Conservation (phyloP, 2,888 invertebrate genomes). For the Cheilosia vernalis region DNA sequence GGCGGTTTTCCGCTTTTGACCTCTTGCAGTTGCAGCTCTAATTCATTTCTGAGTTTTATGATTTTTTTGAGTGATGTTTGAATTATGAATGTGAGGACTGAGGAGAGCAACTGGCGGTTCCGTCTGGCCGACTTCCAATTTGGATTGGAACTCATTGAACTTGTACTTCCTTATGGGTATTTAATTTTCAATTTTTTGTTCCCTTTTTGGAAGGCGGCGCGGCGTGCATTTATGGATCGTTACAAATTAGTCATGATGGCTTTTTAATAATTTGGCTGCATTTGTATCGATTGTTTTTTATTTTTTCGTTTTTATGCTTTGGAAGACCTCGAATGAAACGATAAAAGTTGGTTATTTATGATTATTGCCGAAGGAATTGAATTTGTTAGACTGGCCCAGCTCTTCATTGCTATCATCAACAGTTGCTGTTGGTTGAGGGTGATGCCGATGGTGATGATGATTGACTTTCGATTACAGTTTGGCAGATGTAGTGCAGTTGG, state of each 20-base stretch:
- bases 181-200: conserved; percentile 53
- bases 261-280: conserved; percentile 73
- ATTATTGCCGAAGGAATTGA: conserved; percentile 65
- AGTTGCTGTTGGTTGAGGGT: conserved; percentile 67
- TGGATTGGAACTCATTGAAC: conserved; percentile 13
- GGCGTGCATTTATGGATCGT: conserved; percentile 65
- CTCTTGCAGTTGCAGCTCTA: conserved; percentile 36
- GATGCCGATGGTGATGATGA: conserved; percentile 46
- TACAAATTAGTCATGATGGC: conserved; percentile 73
- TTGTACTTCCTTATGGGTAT: conserved; percentile 59
- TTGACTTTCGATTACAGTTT: conserved; percentile 63
- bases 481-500: conserved; percentile 65
- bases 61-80: conserved; percentile 67
- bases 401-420: conserved; percentile 47
- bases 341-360: conserved; percentile 72
- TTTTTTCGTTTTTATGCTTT: conserved; percentile 13
- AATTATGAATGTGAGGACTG: conserved; percentile 46
- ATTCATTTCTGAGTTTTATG: conserved; percentile 69
- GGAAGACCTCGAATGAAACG: conserved; percentile 63
- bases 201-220: not conserved
- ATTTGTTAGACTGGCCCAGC: conserved; percentile 39
- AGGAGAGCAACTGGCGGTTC: conserved; percentile 41
- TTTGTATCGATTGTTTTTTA: conserved; percentile 31
- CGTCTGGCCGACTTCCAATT: conserved; percentile 23
- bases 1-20: conserved; percentile 23